Evolutionary conservation across 1,140 invertebrate species (phyloP), one percentile per base, ranked within the genome.

Genomic region (Drosophila trapezifrons): DNA sequence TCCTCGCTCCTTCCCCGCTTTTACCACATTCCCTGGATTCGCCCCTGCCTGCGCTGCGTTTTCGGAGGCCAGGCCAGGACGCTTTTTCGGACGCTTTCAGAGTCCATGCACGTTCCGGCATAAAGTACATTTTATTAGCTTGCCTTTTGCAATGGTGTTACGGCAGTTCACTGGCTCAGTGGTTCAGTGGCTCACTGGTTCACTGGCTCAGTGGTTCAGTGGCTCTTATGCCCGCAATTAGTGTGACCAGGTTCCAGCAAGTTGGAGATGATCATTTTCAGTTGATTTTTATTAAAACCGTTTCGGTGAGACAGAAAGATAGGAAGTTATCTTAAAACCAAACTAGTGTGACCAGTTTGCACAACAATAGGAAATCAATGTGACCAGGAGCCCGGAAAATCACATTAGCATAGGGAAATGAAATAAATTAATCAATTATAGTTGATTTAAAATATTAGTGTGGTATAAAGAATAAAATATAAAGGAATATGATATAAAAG

Each of bases 51-150:
- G n/a, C n/a, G n/a, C 10, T 32, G 2, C 10, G 10, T 12, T 32
- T 32, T 10, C n/a, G n/a, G 9, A 10, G 29, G 35, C 27, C 27
- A 29, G 37, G 49, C 18, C 49, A 51, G 27, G 27, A 51, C 27
- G 49, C 43, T 25, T 38, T 27, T 47, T 55, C 63, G 25, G 17
- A 52, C 52, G 51, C 40, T 60, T 58, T 29, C 40, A 47, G 25
- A 87, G 84, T 87, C 84, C 58, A 80, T 66, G 80, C 84, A 87
- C 84, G 84, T 87, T 78, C 70, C 65, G 64, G 77, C 84, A 84
- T 89, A 87, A 89, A 89, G 84, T 78, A 89, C 84, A 87, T 89
- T 87, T 87, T 87, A 87, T 87, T 87, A 83, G 84, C 84, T 78
- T 75, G 66, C 84, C 64, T 76, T 79, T 87, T 74, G 70, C 66